phyloP scores from a whole-genome alignment of 2,888 invertebrate genomes.

The Abrostola triplasia region DNA sequence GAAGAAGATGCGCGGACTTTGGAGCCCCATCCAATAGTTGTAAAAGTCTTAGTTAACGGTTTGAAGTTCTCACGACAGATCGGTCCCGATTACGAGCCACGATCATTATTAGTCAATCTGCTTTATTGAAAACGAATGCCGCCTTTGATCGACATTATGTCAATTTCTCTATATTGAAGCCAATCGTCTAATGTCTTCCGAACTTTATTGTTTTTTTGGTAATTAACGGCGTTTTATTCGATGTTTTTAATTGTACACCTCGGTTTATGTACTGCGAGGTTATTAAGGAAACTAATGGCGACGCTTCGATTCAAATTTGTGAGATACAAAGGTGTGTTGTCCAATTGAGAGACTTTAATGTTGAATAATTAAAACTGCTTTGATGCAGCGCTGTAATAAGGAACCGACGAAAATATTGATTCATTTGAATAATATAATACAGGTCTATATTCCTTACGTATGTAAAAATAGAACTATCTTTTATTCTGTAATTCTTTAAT shows the following conservation, averaged over 20 bases:
- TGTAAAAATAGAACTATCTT: too few species aligned
- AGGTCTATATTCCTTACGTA: too few species aligned
- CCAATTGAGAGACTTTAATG: constrained; percentile 15
- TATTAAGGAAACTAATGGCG: constrained; percentile 56
- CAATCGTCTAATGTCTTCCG: constrained; percentile 62
- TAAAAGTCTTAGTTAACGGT: constrained; percentile 83
- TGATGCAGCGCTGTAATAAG: not conserved
- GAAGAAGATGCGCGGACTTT: constrained; percentile 52
- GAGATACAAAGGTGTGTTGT: constrained; percentile 35
- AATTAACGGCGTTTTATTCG: constrained; percentile 69
- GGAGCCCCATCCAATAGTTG: constrained; percentile 71
- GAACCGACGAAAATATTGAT: not conserved
- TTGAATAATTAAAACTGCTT: constrained; percentile 2
- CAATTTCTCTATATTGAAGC: constrained; percentile 76
- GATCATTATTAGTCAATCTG: constrained; percentile 86
- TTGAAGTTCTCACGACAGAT: constrained; percentile 86
- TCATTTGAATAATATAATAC: too few species aligned
- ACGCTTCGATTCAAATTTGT: constrained; percentile 42
- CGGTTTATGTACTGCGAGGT: constrained; percentile 44
- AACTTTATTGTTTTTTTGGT: constrained; percentile 68
- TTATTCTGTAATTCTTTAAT: too few species aligned
- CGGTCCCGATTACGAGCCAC: constrained; percentile 74
- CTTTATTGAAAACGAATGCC: constrained; percentile 83
- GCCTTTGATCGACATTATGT: constrained; percentile 82
- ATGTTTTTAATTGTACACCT: constrained; percentile 63